These are phyloP conservation scores for Capreolus pygargus DNA, from an alignment of 2,113 vertebrate genomes.

Conservation along the genomic window DNA sequence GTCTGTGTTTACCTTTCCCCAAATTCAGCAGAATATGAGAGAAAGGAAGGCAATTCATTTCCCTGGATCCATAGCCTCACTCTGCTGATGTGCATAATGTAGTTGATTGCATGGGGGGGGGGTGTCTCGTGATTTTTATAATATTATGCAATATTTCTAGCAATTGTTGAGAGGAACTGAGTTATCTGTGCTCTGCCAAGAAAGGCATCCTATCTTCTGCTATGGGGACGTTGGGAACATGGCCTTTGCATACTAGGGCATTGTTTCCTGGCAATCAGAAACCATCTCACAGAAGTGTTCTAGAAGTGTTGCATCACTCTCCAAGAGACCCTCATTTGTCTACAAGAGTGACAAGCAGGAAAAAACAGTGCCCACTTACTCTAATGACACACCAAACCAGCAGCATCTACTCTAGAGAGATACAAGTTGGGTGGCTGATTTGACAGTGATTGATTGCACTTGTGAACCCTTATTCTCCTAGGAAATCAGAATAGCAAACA, in stretches of 20 bases:
- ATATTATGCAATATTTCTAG: neutral
- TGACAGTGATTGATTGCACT: constrained; percentile 30
- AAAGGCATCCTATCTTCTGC: neutral
- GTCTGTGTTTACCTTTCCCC: neutral
- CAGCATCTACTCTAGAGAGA: neutral
- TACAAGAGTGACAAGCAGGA: neutral
- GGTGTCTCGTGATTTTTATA: neutral
- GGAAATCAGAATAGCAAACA: constrained; percentile 42
- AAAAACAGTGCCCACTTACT: neutral
- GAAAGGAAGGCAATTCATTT: neutral
- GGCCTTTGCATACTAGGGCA: neutral
- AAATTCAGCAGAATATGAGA: neutral
- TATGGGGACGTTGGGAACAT: neutral
- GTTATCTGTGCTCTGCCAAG: neutral
- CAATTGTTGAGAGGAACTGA: neutral
- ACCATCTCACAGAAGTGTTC: neutral
- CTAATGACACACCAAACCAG: neutral
- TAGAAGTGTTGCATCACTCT: neutral
- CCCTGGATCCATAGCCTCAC: neutral
- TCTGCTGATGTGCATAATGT: neutral
- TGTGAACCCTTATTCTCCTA: neutral
- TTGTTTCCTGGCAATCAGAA: neutral
- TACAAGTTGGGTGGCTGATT: constrained; percentile 30
- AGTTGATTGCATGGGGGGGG: neutral
- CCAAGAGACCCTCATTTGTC: neutral